Conservation (phyloP, 2,113 vertebrate species). For the Oncorhynchus kisutch region DNA sequence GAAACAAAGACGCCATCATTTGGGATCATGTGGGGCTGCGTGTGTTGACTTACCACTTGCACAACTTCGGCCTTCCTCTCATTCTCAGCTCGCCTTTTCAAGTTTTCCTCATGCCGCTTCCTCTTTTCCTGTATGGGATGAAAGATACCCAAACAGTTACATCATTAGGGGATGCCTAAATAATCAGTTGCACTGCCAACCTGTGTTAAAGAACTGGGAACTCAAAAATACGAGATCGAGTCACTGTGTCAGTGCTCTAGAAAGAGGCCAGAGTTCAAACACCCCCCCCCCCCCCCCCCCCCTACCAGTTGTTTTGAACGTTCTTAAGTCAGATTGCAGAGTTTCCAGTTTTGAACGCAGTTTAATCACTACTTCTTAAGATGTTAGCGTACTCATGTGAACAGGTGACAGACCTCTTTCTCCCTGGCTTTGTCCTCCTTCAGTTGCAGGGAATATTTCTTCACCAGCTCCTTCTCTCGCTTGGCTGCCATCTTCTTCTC, state of each 20-base stretch:
- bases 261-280: too few species aligned
- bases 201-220: too few species aligned
- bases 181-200: too few species aligned
- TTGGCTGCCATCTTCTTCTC: conserved; percentile 85
- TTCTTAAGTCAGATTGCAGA: too few species aligned
- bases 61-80: conserved; percentile 87
- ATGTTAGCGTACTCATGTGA: too few species aligned
- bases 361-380: too few species aligned
- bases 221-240: too few species aligned
- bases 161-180: neutral
- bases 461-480: conserved; percentile 78
- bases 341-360: too few species aligned
- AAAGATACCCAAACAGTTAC: neutral
- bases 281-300: rapidly evolving
- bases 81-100: conserved; percentile 83
- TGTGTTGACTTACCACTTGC: conserved; percentile 84
- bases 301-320: too few species aligned
- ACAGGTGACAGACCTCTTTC: conserved; percentile 72
- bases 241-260: too few species aligned
- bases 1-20: too few species aligned
- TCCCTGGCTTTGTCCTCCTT: conserved; percentile 77
- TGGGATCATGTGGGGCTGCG: neutral
- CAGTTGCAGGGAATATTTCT: conserved; percentile 74
- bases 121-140: conserved; percentile 79
- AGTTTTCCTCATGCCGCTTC: conserved; percentile 81